Percentiles rank a stretch among this genome's conserved stretches.
These are phyloP conservation scores for Chionomys nivalis DNA, from an alignment of 2,113 vertebrate genomes.

Conservation along the genomic window DNA sequence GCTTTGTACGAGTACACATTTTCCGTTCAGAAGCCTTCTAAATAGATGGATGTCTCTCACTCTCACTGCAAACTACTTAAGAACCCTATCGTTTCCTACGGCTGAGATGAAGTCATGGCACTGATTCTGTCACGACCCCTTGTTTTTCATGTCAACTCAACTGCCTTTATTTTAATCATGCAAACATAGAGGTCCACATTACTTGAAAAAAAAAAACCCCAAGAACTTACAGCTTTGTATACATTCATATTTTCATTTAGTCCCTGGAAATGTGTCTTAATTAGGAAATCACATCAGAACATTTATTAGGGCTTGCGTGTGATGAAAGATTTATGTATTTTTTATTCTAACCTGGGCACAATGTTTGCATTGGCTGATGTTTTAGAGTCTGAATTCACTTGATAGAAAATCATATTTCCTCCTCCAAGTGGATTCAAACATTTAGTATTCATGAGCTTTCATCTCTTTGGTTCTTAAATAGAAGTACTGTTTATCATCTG, in stretches of 20 bases:
- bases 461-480: conserved; percentile 73
- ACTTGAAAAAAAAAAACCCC: conserved; percentile 52
- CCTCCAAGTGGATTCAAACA: conserved; percentile 62
- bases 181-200: conserved; percentile 28
- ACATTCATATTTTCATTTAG: conserved; percentile 60
- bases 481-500: conserved; percentile 79
- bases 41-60: not conserved
- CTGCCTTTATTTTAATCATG: conserved; percentile 61
- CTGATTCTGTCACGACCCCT: not conserved
- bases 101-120: not conserved
- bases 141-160: conserved; percentile 4
- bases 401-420: conserved; percentile 65
- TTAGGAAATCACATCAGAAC: conserved; percentile 74
- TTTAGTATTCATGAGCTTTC: conserved; percentile 78
- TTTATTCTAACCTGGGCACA: conserved; percentile 52
- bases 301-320: conserved; percentile 56
- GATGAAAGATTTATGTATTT: conserved; percentile 57
- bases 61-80: not conserved
- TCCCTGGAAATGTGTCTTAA: conserved; percentile 67
- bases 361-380: conserved; percentile 50
- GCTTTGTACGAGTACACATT: not conserved
- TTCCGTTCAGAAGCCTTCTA: not conserved
- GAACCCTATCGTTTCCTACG: not conserved
- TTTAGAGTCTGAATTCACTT: conserved; percentile 69
- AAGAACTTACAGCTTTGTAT: conserved; percentile 45